phyloP scores from a whole-genome alignment of 2,113 vertebrate species.

The Vulpes vulpes region DNA sequence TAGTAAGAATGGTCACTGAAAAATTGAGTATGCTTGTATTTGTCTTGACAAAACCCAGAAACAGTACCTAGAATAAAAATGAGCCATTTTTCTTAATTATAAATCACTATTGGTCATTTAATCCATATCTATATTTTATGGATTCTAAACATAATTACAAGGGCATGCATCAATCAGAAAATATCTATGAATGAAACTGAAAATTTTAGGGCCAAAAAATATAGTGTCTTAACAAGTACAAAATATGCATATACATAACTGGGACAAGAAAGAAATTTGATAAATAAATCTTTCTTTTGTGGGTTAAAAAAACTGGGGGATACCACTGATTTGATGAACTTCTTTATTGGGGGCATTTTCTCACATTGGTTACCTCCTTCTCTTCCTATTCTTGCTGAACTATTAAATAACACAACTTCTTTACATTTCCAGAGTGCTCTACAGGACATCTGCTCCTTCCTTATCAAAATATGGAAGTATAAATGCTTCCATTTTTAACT shows the following conservation, averaged over 20 bases:
- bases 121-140: not conserved
- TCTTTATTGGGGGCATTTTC: not conserved
- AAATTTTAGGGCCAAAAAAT: not conserved
- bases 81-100: not conserved
- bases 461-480: not conserved
- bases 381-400: slow-evolving; percentile 39
- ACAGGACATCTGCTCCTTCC: slow-evolving; percentile 76
- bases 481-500: slow-evolving; percentile 59
- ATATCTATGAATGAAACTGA: not conserved
- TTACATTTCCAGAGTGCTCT: slow-evolving; percentile 66
- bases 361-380: not conserved
- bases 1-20: not conserved
- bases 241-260: not conserved
- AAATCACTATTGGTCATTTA: not conserved
- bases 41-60: not conserved
- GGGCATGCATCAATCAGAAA: not conserved
- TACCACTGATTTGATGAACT: not conserved
- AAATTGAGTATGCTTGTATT: not conserved
- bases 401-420: slow-evolving; percentile 50
- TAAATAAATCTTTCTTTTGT: not conserved
- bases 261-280: not conserved
- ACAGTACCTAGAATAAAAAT: not conserved
- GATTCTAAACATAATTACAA: not conserved
- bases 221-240: not conserved
- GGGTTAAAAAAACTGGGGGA: not conserved